Evolutionary conservation across 1,140 invertebrate genomes (phyloP).

Genomic region (Drosophila oshimai): DNA sequence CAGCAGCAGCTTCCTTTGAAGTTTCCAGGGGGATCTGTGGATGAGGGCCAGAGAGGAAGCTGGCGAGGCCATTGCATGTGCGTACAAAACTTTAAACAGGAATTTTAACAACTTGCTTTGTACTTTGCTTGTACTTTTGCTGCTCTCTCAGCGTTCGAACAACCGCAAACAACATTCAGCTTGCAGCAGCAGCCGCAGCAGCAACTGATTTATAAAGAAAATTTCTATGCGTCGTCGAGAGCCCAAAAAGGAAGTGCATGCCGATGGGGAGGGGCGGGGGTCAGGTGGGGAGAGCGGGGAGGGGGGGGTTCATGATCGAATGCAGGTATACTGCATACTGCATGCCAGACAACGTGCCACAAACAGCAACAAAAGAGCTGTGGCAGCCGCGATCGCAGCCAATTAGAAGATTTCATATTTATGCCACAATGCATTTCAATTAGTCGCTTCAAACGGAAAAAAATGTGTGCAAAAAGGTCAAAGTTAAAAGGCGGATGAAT

Average conservation of each 20-base stretch:
- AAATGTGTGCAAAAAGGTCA: conserved; percentile 17
- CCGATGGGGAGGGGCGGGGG: conserved; percentile 23
- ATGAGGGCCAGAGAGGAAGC: conserved; percentile 6
- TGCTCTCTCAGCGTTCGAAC: conserved; percentile 43
- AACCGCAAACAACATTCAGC: conserved; percentile 56
- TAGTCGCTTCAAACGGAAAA: conserved; percentile 1
- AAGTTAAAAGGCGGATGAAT: conserved; percentile 3
- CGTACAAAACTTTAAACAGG: conserved; percentile 81
- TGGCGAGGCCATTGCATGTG: conserved; percentile 62
- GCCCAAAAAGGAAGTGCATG: conserved; percentile 79
- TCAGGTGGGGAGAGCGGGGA: not conserved
- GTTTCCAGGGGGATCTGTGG: conserved; percentile 23
- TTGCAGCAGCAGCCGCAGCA: conserved; percentile 51
- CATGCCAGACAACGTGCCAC: conserved; percentile 77
- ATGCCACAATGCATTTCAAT: conserved; percentile 67
- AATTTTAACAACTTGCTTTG: conserved; percentile 82
- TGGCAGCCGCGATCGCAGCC: conserved; percentile 44
- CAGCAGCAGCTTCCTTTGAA: conserved; percentile 67
- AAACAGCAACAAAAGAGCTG: conserved; percentile 7
- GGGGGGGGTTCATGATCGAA: conserved; percentile 11
- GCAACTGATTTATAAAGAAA: conserved; percentile 79
- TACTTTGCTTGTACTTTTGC: conserved; percentile 64
- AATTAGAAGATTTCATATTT: conserved; percentile 79
- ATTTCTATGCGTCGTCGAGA: conserved; percentile 69
- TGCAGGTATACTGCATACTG: conserved; percentile 47